Base-by-base conservation (phyloP, 2,797 vertebrate species). In the Paguma larvata region DNA sequence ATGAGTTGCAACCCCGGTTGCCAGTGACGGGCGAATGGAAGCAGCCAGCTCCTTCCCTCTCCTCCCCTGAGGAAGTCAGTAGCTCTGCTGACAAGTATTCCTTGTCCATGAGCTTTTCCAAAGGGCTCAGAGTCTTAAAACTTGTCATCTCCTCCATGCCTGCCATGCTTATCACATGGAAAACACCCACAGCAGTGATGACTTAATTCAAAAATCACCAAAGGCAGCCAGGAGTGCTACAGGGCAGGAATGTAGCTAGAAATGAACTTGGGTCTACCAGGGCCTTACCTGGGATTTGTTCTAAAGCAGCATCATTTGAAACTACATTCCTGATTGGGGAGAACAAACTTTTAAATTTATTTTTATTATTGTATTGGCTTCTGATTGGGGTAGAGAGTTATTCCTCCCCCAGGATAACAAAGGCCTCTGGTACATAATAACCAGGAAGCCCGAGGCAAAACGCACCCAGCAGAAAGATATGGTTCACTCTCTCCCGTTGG, bases 301-400 rank as follows among this genome's bases (percentile, higher is more conserved):
- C 84, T 82, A 68, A 80, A 96, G 38, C 30, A 53, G 14, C 7
- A 79, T 44, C 67, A 30, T 63, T 89, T 72, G 30, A 86, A 92
- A 73, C 18, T 19, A 67, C 70, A 63, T 83, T 88, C 30, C 21
- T 53, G 27, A 75, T 30, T 51, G 19, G 38, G 3, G 4, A 6
- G 21, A 38, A 38, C 38, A 38, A 38, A 38, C 6, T 48, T 88
- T 93, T 21, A 5, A n/a, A 70, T 83, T 85, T 63, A 48, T 95
- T 97, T 95, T 75, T 82, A 79, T 70, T 56, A 25, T 34, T 83
- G 4, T 23, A 25, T 46, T 91, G 72, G 30, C 63, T 87, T 83
- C 89, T 65, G 16, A 89, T 18, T 15, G 62, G 30, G 5, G 19
- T 12, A 41, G 48, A 89, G 25, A 38, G 90, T 34, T 73, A 85